These are phyloP conservation scores for Nipponia nippon DNA, from an alignment of 2,113 vertebrate species.

Conservation along the genomic window DNA sequence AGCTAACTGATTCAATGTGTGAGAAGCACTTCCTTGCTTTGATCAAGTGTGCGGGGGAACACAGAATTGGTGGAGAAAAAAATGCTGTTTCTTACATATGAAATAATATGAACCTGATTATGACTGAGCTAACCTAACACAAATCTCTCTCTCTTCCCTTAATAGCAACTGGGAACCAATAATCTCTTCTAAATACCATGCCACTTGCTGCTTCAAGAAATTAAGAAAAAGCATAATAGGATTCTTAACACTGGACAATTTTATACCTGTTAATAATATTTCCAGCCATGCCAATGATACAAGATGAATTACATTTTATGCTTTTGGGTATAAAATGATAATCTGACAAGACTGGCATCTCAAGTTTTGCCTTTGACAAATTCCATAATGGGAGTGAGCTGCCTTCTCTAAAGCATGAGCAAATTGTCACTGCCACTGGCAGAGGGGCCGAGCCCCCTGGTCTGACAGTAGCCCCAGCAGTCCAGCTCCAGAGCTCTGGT, in stretches of 20 bases:
- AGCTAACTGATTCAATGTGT: neutral
- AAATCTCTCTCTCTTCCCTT: neutral
- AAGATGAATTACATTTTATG: neutral
- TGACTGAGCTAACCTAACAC: neutral
- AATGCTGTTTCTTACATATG: neutral
- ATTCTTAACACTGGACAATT: neutral
- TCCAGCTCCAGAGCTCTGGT: neutral
- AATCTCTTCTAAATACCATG: neutral
- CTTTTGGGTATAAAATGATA: neutral
- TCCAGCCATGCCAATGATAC: neutral
- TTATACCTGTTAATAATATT: neutral
- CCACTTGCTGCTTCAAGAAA: neutral
- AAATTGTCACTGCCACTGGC: neutral
- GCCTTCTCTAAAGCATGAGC: neutral
- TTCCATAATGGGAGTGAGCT: neutral
- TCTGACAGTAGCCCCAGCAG: neutral
- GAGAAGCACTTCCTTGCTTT: neutral
- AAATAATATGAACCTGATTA: neutral
- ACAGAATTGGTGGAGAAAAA: neutral
- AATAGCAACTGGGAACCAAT: neutral
- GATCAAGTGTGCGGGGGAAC: neutral
- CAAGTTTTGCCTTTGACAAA: neutral
- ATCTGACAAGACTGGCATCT: neutral
- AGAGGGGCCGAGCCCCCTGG: neutral
- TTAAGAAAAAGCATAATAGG: neutral